phyloP scores from a whole-genome alignment of 2,888 invertebrate genomes.

The Ectobius pallidus region DNA sequence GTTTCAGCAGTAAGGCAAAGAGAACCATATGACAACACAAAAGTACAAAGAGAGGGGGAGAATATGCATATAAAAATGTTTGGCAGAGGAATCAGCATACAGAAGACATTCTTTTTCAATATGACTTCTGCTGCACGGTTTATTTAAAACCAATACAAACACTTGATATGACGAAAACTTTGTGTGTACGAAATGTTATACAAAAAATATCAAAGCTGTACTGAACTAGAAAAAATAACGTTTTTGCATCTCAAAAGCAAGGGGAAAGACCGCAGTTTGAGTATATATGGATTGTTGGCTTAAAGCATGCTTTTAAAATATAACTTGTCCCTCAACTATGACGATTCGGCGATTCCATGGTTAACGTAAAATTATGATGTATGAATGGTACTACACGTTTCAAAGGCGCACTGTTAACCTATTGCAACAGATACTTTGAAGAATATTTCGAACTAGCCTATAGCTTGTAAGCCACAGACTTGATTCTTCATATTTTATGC shows the following conservation, averaged over 20 bases:
- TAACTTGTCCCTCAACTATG: no score
- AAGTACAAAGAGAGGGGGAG: background rate
- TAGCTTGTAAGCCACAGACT: no score
- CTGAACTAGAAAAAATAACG: background rate
- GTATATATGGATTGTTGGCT: background rate
- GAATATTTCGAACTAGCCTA: no score
- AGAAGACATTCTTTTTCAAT: background rate
- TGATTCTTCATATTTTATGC: no score
- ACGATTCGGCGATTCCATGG: no score
- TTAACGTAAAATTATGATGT: no score
- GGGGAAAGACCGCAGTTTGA: background rate
- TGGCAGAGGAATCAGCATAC: background rate
- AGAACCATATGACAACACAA: background rate
- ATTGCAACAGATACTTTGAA: no score
- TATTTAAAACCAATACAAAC: conserved; percentile 3
- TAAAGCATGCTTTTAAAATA: no score
- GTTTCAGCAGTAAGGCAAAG: background rate
- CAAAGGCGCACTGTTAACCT: no score
- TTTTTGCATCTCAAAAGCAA: background rate
- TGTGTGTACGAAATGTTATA: background rate
- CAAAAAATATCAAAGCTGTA: background rate
- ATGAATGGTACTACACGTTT: no score
- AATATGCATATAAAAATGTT: conserved; percentile 13
- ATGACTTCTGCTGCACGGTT: background rate
- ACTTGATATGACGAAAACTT: conserved; percentile 7